These are phyloP conservation scores for Drosophila kambysellisi DNA, from an alignment of 2,888 invertebrate species.

Conservation along the genomic window DNA sequence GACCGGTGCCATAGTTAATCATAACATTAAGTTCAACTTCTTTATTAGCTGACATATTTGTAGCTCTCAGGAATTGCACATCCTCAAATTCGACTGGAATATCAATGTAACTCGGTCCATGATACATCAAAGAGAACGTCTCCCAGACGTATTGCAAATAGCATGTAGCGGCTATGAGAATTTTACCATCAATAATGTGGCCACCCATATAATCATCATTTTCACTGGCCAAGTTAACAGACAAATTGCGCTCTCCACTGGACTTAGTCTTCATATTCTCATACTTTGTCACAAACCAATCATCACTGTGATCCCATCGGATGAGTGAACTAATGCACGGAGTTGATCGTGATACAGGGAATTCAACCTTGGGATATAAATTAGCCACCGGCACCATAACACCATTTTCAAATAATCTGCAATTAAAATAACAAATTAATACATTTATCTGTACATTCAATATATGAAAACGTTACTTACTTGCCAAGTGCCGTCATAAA, in stretches of 20 bases:
- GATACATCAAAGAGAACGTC: conserved; percentile 89
- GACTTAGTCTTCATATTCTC: conserved; percentile 89
- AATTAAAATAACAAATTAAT: conserved; percentile 26
- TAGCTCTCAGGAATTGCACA: conserved; percentile 93
- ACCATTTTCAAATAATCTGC: conserved; percentile 92
- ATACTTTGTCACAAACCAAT: conserved; percentile 91
- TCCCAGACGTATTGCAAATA: conserved; percentile 92
- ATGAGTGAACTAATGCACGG: conserved; percentile 93
- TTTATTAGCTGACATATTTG: conserved; percentile 90
- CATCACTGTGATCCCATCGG: conserved; percentile 94
- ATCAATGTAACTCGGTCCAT: conserved; percentile 88
- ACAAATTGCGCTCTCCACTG: conserved; percentile 88
- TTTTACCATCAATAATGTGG: conserved; percentile 93
- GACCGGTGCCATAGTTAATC: conserved; percentile 88
- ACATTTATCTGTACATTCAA: background rate
- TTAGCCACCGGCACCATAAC: conserved; percentile 90
- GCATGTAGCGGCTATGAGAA: conserved; percentile 91
- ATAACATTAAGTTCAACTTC: conserved; percentile 86
- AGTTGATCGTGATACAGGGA: conserved; percentile 94
- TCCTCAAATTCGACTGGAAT: conserved; percentile 94
- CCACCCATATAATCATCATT: conserved; percentile 90
- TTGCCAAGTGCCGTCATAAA: conserved; percentile 85
- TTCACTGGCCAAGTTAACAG: conserved; percentile 88
- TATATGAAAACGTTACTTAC: conserved; percentile 77
- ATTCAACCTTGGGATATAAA: conserved; percentile 91